Base-by-base conservation (phyloP, 2,888 invertebrate species). In the Hypena proboscidalis region DNA sequence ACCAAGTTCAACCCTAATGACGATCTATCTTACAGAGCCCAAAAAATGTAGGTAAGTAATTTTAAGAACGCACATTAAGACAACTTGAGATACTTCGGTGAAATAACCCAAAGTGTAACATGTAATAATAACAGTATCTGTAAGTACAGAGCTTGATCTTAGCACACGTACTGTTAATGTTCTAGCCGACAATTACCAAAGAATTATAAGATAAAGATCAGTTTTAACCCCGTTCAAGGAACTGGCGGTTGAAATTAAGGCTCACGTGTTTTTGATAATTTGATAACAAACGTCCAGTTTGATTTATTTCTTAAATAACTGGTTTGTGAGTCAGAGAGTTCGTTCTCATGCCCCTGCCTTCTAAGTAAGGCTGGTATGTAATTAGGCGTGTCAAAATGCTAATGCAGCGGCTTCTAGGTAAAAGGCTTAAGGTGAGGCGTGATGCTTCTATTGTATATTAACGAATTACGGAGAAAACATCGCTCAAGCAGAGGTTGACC, bases 201-300 rank as follows among this genome's bases (percentile, higher is more conserved):
- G n/a, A n/a, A n/a, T n/a, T n/a, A n/a, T n/a, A n/a, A 73, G 88
- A 89, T 89, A 85, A 74, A 60, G 61, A 88, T 88, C 86, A 57
- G 52, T 61, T 70, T 57, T 63, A 66, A 67, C 69, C 70, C 64
- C 74, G 72, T 46, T 86, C 89, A 83, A 75, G 83, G 86, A 88
- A 89, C 85, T 88, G 88, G 86, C 74, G 83, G 73, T 72, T 68
- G 74, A 85, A 89, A 88, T 89, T 88, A 87, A 88, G 79, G 72
- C 83, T 82, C 79, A 88, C 89, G 90, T 89, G 88, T 78, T 74
- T 83, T 84, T 88, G 90, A 90, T 90, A 88, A 86, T 89, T 86
- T 90, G 90, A 90, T 90, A 90, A 89, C 89, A 74, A 77, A 70
- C 51, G 78, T 68, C 73, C 63, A 60, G 56, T 80, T 85, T 90